A percentile compares a stretch with the other conserved stretches of the same genome.
Conservation (phyloP, 2,113 vertebrate species). For the Petaurus breviceps region DNA sequence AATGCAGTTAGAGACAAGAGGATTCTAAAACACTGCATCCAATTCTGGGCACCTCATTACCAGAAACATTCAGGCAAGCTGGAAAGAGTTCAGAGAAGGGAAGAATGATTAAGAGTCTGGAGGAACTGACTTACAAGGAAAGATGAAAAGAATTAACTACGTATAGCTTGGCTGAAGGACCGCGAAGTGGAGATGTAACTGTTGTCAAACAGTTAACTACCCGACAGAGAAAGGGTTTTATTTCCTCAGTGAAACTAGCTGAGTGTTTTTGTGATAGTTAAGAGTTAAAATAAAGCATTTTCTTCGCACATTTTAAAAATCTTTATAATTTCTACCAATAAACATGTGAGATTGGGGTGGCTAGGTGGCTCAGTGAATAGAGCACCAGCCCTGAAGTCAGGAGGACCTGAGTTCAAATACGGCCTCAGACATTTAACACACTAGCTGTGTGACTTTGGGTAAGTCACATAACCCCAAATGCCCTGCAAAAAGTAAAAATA, state of each 20-base stretch:
- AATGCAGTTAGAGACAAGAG: conserved; percentile 43
- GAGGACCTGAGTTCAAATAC: no score
- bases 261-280: conserved; percentile 5
- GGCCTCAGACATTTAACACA: no score
- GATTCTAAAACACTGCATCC: conserved; percentile 55
- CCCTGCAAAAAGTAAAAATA: no score
- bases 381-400: no score
- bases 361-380: no score
- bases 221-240: conserved; percentile 18
- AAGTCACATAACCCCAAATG: no score
- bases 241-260: conserved; percentile 42
- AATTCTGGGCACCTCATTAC: conserved; percentile 56
- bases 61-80: conserved; percentile 52
- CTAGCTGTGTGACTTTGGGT: no score
- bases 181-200: conserved; percentile 42
- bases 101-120: conserved; percentile 59
- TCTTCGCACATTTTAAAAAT: conserved; percentile 2
- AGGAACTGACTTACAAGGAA: conserved; percentile 52
- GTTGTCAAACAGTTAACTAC: conserved; percentile 43
- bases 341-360: neutral
- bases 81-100: conserved; percentile 51
- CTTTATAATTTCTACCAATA: neutral
- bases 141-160: conserved; percentile 47
- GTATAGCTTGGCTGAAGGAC: conserved; percentile 23
- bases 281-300: conserved; percentile 31